A percentile compares a stretch with the other conserved stretches of the same genome.
Conservation (phyloP, 2,113 vertebrate genomes). For the Passer montanus region DNA sequence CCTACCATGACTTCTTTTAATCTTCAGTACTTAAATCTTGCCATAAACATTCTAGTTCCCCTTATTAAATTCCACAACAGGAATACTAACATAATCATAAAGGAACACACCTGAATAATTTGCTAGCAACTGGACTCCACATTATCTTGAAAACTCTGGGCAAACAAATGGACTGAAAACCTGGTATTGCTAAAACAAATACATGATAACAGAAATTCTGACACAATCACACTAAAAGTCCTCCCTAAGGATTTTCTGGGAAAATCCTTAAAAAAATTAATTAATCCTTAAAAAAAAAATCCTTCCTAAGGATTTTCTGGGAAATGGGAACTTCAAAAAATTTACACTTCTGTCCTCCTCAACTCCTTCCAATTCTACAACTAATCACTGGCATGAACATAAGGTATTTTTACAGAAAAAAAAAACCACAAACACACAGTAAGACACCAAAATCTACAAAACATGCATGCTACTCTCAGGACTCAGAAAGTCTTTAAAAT, state of each 20-base stretch:
- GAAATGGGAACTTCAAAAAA: background rate
- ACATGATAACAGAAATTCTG: background rate
- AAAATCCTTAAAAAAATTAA: too few relatives aligned
- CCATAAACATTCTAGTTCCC: background rate
- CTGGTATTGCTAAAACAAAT: background rate
- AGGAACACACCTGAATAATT: background rate
- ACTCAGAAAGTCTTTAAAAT: background rate
- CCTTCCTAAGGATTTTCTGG: background rate
- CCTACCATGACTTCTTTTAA: background rate
- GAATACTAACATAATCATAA: background rate
- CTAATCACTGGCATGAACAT: background rate
- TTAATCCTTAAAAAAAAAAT: background rate
- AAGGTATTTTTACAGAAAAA: background rate
- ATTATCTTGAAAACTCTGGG: background rate
- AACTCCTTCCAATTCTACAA: background rate
- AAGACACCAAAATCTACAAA: background rate
- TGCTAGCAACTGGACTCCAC: background rate
- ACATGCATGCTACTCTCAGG: background rate
- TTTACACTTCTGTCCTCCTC: background rate
- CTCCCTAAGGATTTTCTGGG: background rate
- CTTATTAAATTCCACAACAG: background rate
- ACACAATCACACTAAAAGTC: background rate
- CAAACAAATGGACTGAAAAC: background rate
- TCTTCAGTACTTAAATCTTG: background rate
- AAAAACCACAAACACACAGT: background rate